Evolutionary conservation across 2,113 vertebrate genomes (phyloP).

Genomic region (Sterrhoptilus dennistouni): DNA sequence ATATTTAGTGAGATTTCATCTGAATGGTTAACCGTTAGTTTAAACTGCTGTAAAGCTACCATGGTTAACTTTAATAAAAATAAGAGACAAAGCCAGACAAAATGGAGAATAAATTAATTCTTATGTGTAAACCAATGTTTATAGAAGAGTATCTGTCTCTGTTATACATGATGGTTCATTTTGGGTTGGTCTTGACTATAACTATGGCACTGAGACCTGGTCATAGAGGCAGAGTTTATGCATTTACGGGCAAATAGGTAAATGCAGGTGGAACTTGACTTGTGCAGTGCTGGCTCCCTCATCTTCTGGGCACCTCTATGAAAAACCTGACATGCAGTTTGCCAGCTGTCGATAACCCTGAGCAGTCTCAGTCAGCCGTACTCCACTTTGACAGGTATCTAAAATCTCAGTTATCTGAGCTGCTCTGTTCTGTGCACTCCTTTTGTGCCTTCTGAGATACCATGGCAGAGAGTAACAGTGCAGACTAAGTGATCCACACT

Average conservation of each 20-base stretch:
- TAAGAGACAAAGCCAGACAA: not conserved
- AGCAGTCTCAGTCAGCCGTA: not conserved
- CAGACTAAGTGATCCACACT: not conserved
- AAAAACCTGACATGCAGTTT: not conserved
- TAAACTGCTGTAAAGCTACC: not conserved
- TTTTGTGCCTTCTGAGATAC: slow-evolving; percentile 23
- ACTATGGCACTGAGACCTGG: not conserved
- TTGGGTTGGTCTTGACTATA: not conserved
- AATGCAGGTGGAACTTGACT: not conserved
- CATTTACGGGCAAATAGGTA: not conserved
- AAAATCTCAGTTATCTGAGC: slow-evolving; percentile 36
- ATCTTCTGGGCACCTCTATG: not conserved
- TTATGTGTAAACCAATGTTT: not conserved
- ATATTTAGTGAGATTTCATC: slow-evolving; percentile 26
- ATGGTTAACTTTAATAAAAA: not conserved
- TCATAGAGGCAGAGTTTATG: not conserved
- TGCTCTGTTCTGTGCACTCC: not conserved
- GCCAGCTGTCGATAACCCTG: not conserved
- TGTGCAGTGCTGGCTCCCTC: not conserved
- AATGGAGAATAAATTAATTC: not conserved
- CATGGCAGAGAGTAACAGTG: not conserved
- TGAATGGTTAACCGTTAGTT: slow-evolving; percentile 24
- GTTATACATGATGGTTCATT: not conserved
- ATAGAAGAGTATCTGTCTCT: not conserved
- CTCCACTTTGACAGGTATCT: not conserved